phyloP scores from a whole-genome alignment of 2,888 invertebrate species.

The Cheilosia variabilis region DNA sequence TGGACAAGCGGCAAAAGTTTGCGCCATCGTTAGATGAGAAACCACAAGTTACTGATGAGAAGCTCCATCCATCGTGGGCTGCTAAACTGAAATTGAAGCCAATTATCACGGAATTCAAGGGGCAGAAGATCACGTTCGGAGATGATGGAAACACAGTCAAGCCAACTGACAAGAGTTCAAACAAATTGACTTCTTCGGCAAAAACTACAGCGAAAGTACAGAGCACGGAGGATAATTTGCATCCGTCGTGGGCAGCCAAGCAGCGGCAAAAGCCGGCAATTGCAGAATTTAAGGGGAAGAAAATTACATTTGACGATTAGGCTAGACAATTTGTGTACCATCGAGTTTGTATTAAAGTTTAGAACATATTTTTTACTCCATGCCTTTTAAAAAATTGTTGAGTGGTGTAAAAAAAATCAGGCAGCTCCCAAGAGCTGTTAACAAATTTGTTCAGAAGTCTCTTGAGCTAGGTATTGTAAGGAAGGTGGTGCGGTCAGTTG shows the following conservation, averaged over 20 bases:
- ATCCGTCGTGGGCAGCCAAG: constrained; percentile 83
- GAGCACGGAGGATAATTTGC: constrained; percentile 72
- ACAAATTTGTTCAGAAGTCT: no score
- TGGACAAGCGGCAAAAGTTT: constrained; percentile 18
- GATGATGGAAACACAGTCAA: constrained; percentile 37
- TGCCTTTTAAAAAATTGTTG: no score
- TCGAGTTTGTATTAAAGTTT: not conserved
- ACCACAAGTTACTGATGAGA: constrained; percentile 8
- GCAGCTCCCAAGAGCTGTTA: no score
- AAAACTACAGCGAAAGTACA: not conserved
- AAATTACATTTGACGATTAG: constrained; percentile 80
- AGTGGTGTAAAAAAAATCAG: not conserved
- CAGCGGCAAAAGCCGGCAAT: constrained; percentile 80
- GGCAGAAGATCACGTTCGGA: constrained; percentile 70
- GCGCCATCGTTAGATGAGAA: not conserved
- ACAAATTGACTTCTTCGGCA: not conserved
- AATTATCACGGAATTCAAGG: constrained; percentile 63
- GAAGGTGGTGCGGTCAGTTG: no score
- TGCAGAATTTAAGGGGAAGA: constrained; percentile 80
- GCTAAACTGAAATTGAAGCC: constrained; percentile 74
- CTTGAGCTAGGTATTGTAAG: no score
- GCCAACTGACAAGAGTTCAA: not conserved
- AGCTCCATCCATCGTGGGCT: constrained; percentile 76
- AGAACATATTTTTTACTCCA: not conserved
- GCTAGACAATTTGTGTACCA: constrained; percentile 7